Percentiles rank a stretch among this genome's conserved stretches.
phyloP scores from a whole-genome alignment of 1,140 invertebrate genomes.

The Antheraea mylitta region DNA sequence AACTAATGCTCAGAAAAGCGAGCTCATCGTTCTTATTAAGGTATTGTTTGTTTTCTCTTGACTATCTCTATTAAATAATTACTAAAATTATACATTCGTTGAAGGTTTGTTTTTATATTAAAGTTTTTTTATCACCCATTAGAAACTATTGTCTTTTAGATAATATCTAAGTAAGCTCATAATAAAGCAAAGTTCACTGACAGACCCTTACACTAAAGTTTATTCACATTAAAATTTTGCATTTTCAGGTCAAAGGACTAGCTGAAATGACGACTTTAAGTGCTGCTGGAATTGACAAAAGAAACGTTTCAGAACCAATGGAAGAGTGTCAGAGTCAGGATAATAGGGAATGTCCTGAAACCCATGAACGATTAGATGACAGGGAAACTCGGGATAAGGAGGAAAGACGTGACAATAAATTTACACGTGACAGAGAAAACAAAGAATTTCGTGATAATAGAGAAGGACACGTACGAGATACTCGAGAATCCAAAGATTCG shows the following conservation, averaged over 20 bases:
- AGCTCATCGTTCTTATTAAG: no score
- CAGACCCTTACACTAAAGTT: no score
- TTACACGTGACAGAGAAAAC: constrained; percentile 52
- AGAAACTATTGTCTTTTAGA: no score
- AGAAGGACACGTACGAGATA: constrained; percentile 47
- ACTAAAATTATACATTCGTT: no score
- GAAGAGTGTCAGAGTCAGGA: constrained; percentile 67
- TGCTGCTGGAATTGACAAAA: constrained; percentile 74
- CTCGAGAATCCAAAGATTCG: constrained; percentile 47
- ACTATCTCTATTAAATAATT: no score
- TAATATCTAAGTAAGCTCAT: no score
- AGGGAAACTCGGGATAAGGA: constrained; percentile 59
- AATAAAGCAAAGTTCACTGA: no score
- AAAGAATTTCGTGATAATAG: constrained; percentile 45
- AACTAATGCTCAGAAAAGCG: no score
- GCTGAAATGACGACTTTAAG: constrained; percentile 94
- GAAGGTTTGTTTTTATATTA: no score
- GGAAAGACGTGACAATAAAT: constrained; percentile 56
- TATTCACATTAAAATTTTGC: not conserved
- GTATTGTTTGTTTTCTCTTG: no score
- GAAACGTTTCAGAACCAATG: constrained; percentile 71
- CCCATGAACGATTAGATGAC: constrained; percentile 51
- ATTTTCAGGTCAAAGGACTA: constrained; percentile 87
- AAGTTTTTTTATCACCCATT: no score
- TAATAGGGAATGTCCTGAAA: constrained; percentile 49